Evolutionary conservation across 2,888 invertebrate genomes (phyloP), one percentile per base, ranked within the genome.

Genomic region (Acanthosepion lycidas): DNA sequence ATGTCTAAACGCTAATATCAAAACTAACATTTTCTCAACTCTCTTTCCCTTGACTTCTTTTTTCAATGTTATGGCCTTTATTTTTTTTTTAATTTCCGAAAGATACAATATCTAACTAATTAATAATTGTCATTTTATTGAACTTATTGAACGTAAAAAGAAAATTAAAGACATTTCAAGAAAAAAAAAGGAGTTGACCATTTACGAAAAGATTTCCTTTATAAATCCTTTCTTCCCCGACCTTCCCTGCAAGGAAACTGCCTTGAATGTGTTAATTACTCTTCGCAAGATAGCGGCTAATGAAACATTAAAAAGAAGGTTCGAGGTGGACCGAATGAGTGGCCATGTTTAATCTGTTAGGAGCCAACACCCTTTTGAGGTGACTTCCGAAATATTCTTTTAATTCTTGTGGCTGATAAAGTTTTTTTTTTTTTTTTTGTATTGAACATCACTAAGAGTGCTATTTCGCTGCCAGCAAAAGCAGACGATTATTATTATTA

Each of bases 61-160:
- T 20, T 59, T 59, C 6, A 59, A 59, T 59, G 23, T 59, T 59
- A 20, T 23, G 59, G 23, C 23, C 59, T 59, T 59, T 23, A 59
- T 59, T 59, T 59, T 78, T n/a, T 78, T 78, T 78, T 78, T 33
- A 78, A 33, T 78, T 78, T n/a, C 78, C n/a, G 33, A n/a, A 33
- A 78, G n/a, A 33, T 78, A 12, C 78, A 78, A n/a, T n/a, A 78
- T 78, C 78, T 78, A 78, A 78, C 78, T n/a, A n/a, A 78, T n/a
- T 78, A 78, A 78, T 78, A n/a, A 78, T n/a, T 78, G 8, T 78
- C 78, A n/a, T 78, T 78, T 78, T 78, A 78, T n/a, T 78, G n/a
- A 78, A 78, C 78, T 78, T n/a, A 78, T 12, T 59, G 78, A 78
- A 78, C 28, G n/a, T 15, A 28, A 28, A 9, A 78, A n/a, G 12